Evolutionary conservation across 2,113 vertebrate species (phyloP).

Genomic region (Scophthalmus maximus): DNA sequence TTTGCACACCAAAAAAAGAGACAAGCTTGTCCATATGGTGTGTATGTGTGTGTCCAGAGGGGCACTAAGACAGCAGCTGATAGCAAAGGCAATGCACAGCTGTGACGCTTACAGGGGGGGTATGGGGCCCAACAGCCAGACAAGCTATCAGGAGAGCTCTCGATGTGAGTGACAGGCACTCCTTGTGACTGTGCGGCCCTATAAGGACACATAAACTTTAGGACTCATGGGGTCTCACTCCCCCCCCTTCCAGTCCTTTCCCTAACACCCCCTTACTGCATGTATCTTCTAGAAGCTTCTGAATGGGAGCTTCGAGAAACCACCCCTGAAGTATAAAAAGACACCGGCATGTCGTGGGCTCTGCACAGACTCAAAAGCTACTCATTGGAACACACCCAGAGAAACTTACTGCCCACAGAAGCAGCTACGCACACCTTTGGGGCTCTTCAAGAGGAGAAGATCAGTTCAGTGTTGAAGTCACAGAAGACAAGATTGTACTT

Average conservation of each 20-base stretch:
- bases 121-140: conserved; percentile 31
- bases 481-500: conserved; percentile 20
- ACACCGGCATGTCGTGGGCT: conserved; percentile 23
- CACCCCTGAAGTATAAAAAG: conserved; percentile 81
- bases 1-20: conserved; percentile 31
- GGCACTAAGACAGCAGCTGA: conserved; percentile 41
- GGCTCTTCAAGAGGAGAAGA: conserved; percentile 45
- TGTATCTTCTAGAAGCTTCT: conserved; percentile 83
- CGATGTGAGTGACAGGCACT: conserved; percentile 81
- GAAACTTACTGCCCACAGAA: conserved; percentile 51
- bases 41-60: conserved; percentile 35
- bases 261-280: conserved; percentile 34
- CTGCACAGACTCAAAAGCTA: conserved; percentile 47
- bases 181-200: conserved; percentile 81
- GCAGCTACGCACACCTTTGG: conserved; percentile 33
- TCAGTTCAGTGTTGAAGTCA: conserved; percentile 21
- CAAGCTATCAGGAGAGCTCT: conserved; percentile 70
- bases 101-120: conserved; percentile 60
- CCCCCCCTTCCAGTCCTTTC: conserved; percentile 28
- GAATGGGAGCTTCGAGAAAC: conserved; percentile 79
- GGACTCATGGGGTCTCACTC: conserved; percentile 51
- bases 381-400: conserved; percentile 39
- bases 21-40: conserved; percentile 13
- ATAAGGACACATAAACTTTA: conserved; percentile 80
- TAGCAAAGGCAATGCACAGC: conserved; percentile 60